Evolutionary conservation across 2,888 invertebrate species (phyloP).

Genomic region (Andrena bucephala): DNA sequence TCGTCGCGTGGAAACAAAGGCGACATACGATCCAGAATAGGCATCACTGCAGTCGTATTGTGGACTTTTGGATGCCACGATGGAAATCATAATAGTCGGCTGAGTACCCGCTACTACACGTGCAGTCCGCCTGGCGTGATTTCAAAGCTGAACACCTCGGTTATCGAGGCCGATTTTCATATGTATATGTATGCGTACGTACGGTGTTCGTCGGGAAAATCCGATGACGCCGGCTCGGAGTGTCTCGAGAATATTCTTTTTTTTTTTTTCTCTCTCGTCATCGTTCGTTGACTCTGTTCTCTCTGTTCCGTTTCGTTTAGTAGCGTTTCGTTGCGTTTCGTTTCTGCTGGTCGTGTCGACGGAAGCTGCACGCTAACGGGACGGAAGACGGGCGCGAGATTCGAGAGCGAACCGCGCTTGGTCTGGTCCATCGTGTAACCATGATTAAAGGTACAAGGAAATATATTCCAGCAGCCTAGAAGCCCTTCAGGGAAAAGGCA

Average conservation of each 20-base stretch:
- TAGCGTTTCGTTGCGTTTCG: slow-evolving; percentile 6
- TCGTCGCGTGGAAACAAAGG: slow-evolving; percentile 64
- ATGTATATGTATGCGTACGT: slow-evolving; percentile 34
- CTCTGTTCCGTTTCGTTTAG: not conserved
- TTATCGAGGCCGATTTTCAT: slow-evolving; percentile 54
- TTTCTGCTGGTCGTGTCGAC: slow-evolving; percentile 10
- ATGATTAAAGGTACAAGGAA: not conserved
- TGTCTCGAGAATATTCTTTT: slow-evolving; percentile 20
- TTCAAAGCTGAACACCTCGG: slow-evolving; percentile 63
- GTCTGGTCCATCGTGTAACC: slow-evolving; percentile 22
- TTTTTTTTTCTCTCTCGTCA: slow-evolving; percentile 16
- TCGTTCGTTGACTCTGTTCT: slow-evolving; percentile 23
- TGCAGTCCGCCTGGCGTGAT: slow-evolving; percentile 69
- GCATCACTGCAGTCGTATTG: slow-evolving; percentile 86
- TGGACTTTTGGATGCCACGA: slow-evolving; percentile 85
- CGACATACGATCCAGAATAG: slow-evolving; percentile 84
- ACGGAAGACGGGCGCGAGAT: slow-evolving; percentile 30
- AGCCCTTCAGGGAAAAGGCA: not conserved
- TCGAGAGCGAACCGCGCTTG: slow-evolving; percentile 47
- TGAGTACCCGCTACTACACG: slow-evolving; percentile 67
- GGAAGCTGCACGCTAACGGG: slow-evolving; percentile 38
- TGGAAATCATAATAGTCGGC: slow-evolving; percentile 77
- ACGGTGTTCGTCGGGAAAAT: slow-evolving; percentile 48
- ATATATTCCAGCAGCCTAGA: not conserved
- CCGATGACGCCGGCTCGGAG: slow-evolving; percentile 54